Evolutionary conservation across 2,888 invertebrate genomes (phyloP).

Genomic region (Hesperia comma): DNA sequence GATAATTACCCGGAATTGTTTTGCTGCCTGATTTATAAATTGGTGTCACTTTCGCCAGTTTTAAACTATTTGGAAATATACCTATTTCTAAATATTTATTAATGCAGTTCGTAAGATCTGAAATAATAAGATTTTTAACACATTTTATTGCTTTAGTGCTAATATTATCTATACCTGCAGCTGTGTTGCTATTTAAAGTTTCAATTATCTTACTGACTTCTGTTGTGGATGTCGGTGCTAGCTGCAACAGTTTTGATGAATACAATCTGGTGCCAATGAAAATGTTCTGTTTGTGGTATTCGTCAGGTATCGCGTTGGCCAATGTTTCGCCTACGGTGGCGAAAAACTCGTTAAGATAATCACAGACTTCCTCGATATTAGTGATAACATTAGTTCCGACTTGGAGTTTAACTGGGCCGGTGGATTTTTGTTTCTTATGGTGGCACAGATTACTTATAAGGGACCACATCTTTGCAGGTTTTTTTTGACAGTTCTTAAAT

Average conservation of each 20-base stretch:
- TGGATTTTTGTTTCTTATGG: not conserved
- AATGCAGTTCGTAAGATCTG: constrained; percentile 14
- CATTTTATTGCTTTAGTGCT: constrained; percentile 38
- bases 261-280: too few relatives aligned
- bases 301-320: too few relatives aligned
- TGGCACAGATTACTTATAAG: not conserved
- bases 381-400: not conserved
- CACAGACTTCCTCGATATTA: not conserved
- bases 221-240: constrained; percentile 4
- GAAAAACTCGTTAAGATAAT: too few relatives aligned
- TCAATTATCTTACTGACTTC: constrained; percentile 39
- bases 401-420: not conserved
- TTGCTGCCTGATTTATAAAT: constrained; percentile 23
- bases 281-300: too few relatives aligned
- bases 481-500: too few relatives aligned
- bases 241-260: too few relatives aligned
- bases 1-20: constrained; percentile 7
- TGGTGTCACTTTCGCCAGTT: constrained; percentile 39
- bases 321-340: too few relatives aligned
- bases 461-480: not conserved
- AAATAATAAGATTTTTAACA: constrained; percentile 53
- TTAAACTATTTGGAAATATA: constrained; percentile 38
- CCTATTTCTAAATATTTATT: constrained; percentile 31
- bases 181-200: constrained; percentile 34
- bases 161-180: constrained; percentile 38